phyloP scores from a whole-genome alignment of 2,888 invertebrate genomes.

The Chrysopilus asiliformis region DNA sequence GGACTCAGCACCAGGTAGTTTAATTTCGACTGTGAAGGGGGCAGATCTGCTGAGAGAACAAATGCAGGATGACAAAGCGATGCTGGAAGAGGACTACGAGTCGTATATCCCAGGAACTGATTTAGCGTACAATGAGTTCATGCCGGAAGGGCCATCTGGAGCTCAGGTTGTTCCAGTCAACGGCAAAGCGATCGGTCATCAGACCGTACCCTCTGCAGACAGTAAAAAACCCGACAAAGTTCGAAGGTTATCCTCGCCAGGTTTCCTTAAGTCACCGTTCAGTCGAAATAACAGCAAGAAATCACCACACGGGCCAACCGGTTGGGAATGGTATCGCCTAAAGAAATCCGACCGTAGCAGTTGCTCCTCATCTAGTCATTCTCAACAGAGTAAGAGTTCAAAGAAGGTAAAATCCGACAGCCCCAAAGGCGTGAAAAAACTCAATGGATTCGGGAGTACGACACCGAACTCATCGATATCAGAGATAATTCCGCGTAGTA shows the following conservation, averaged over 20 bases:
- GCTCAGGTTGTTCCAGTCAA: constrained; percentile 23
- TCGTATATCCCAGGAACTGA: constrained; percentile 40
- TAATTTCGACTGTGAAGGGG: not conserved
- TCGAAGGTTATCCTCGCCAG: constrained; percentile 45
- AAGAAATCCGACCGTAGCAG: constrained; percentile 19
- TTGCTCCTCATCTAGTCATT: constrained; percentile 6
- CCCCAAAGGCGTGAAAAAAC: constrained; percentile 6
- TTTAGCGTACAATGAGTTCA: constrained; percentile 34
- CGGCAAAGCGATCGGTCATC: constrained; percentile 14
- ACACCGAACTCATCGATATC: constrained; percentile 7
- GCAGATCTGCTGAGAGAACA: too few species aligned
- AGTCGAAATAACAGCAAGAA: constrained; percentile 27
- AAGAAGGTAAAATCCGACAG: constrained; percentile 13
- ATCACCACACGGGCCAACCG: constrained; percentile 31
- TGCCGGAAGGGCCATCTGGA: constrained; percentile 33
- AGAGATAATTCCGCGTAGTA: not conserved
- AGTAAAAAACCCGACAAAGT: constrained; percentile 38
- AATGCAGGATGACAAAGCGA: constrained; percentile 38
- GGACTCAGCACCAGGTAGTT: constrained; percentile 27
- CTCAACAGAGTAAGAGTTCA: constrained; percentile 1
- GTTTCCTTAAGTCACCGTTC: constrained; percentile 42
- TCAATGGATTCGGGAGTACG: constrained; percentile 5
- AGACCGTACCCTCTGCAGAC: not conserved
- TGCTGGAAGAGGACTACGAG: constrained; percentile 42
- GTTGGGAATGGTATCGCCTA: constrained; percentile 36